These are phyloP conservation scores for Orcinus orca DNA, from an alignment of 2,113 vertebrate species.

Conservation along the genomic window DNA sequence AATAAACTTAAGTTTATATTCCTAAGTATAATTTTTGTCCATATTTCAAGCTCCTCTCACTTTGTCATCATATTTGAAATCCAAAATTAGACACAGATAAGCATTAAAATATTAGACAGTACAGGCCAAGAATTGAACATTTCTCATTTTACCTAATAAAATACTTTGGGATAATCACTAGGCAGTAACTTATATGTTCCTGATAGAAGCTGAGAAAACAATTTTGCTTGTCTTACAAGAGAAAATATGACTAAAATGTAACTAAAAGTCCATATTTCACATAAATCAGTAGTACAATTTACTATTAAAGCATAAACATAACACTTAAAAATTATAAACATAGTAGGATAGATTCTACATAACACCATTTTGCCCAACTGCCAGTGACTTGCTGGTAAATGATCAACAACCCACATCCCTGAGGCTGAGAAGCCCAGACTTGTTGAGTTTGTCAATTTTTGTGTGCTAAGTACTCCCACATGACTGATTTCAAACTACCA, in stretches of 20 bases:
- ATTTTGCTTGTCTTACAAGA: not conserved
- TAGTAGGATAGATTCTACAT: not conserved
- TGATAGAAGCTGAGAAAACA: not conserved
- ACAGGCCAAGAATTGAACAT: not conserved
- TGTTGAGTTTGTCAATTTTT: not conserved
- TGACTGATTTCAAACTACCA: not conserved
- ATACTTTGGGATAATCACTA: not conserved
- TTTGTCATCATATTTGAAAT: constrained; percentile 9
- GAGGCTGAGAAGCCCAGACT: not conserved
- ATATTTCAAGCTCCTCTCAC: not conserved
- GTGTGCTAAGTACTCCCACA: not conserved
- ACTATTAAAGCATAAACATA: not conserved
- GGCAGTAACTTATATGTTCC: not conserved
- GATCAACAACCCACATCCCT: not conserved
- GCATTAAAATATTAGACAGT: not conserved
- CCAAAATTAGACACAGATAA: not conserved
- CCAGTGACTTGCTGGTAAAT: not conserved
- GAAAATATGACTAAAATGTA: not conserved
- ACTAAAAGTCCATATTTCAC: not conserved
- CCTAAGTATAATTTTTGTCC: not conserved
- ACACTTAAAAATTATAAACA: not conserved
- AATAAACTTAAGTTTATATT: not conserved
- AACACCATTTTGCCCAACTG: not conserved
- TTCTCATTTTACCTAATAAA: constrained; percentile 1
- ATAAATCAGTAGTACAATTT: not conserved